phyloP scores from a whole-genome alignment of 2,113 vertebrate species.

The Clarias magur region DNA sequence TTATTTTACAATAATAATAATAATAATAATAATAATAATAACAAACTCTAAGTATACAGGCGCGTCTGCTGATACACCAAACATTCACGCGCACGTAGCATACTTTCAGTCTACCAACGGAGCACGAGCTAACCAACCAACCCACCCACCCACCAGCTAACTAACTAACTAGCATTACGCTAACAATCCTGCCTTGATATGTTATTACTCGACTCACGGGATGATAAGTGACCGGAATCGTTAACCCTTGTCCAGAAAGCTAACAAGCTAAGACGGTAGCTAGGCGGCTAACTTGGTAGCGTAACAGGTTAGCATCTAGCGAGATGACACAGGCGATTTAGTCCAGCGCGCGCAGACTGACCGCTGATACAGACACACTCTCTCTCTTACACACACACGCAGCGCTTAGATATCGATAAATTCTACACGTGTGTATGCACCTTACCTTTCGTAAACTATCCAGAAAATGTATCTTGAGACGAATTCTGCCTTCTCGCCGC shows the following conservation, averaged over 20 bases:
- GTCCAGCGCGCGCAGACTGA: not conserved
- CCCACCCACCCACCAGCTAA: not conserved
- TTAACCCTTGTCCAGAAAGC: not conserved
- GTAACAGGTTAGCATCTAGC: constrained; percentile 31
- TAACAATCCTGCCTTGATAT: not conserved
- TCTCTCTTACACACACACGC: no score
- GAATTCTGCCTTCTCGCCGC: constrained; percentile 60
- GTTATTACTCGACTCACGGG: not conserved
- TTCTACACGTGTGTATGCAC: not conserved
- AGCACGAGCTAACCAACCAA: not conserved
- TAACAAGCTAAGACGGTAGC: not conserved
- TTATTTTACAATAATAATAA: no score
- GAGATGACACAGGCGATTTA: constrained; percentile 22
- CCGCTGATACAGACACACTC: not conserved
- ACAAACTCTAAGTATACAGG: not conserved
- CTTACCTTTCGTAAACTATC: not conserved
- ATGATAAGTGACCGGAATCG: not conserved
- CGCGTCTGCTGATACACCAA: constrained; percentile 13
- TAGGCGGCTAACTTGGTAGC: constrained; percentile 20
- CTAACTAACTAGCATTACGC: no score
- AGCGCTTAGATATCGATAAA: not conserved
- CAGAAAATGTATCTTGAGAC: constrained; percentile 54
- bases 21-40: no score
- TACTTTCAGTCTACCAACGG: not conserved
- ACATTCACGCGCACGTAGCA: not conserved